Evolutionary conservation across 1,140 invertebrate genomes (phyloP).

Genomic region (Trinorchestia longiramus): DNA sequence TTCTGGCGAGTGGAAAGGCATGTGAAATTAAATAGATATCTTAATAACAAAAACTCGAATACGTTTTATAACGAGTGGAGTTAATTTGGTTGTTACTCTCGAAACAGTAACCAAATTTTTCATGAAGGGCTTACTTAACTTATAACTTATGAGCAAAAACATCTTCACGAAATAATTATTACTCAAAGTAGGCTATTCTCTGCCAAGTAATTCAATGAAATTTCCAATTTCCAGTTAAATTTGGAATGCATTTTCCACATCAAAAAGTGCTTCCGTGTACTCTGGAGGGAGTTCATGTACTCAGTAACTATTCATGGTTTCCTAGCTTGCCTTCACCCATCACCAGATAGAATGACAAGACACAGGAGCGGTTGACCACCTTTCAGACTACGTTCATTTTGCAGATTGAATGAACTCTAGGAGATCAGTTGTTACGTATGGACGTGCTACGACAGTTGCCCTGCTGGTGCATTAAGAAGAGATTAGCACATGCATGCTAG

Average conservation of each 20-base stretch:
- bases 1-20: not conserved
- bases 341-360: not conserved
- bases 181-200: not conserved
- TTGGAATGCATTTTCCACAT: no score
- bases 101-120: not conserved
- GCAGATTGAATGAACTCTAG: not conserved
- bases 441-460: not conserved
- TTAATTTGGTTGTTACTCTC: not conserved
- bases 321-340: not conserved
- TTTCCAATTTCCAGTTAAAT: not conserved
- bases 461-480: not conserved
- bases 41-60: not conserved
- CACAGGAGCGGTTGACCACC: not conserved
- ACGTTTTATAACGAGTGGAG: not conserved
- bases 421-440: not conserved
- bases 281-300: no score
- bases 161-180: not conserved
- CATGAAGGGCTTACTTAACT: not conserved
- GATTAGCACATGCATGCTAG: not conserved
- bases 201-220: not conserved
- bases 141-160: not conserved
- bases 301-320: no score
- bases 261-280: no score
- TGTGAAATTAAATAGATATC: not conserved
- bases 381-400: not conserved